Conservation (phyloP, 2,888 invertebrate genomes). For the Campaea margaritaria region DNA sequence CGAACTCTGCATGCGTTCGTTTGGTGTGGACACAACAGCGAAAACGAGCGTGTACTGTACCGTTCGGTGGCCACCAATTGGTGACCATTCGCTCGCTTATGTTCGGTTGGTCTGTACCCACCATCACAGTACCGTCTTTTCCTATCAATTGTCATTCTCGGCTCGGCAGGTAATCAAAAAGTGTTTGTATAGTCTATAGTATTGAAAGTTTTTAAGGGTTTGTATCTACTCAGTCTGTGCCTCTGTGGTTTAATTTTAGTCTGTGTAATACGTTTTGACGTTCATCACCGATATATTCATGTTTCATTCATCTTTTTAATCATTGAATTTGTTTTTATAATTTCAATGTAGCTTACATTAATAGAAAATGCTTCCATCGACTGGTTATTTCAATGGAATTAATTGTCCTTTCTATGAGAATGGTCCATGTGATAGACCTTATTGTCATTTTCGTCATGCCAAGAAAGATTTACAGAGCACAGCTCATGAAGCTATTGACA, state of each 20-base stretch:
- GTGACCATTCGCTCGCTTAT: too few species aligned
- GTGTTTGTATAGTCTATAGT: too few species aligned
- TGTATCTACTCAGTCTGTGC: too few species aligned
- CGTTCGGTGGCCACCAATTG: too few species aligned
- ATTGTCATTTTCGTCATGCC: constrained; percentile 96
- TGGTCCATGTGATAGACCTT: constrained; percentile 93
- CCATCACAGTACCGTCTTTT: too few species aligned
- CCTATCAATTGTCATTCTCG: too few species aligned
- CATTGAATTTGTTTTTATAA: constrained; percentile 39
- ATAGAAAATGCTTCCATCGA: constrained; percentile 92
- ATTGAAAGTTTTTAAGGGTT: too few species aligned
- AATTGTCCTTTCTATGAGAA: constrained; percentile 94
- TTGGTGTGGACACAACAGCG: too few species aligned
- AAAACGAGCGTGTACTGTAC: too few species aligned
- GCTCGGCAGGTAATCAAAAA: too few species aligned
- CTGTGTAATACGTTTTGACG: not conserved
- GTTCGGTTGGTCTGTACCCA: too few species aligned
- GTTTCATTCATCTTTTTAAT: constrained; percentile 8
- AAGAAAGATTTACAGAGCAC: constrained; percentile 87
- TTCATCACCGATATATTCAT: not conserved
- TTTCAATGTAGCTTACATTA: constrained; percentile 35
- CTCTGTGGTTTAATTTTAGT: not conserved
- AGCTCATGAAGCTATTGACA: constrained; percentile 72
- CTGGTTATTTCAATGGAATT: constrained; percentile 94
- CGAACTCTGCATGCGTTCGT: too few species aligned